A percentile compares a stretch with the other conserved stretches of the same genome.
These are phyloP conservation scores for Ophion ellenae DNA, from an alignment of 2,888 invertebrate genomes.

Conservation along the genomic window DNA sequence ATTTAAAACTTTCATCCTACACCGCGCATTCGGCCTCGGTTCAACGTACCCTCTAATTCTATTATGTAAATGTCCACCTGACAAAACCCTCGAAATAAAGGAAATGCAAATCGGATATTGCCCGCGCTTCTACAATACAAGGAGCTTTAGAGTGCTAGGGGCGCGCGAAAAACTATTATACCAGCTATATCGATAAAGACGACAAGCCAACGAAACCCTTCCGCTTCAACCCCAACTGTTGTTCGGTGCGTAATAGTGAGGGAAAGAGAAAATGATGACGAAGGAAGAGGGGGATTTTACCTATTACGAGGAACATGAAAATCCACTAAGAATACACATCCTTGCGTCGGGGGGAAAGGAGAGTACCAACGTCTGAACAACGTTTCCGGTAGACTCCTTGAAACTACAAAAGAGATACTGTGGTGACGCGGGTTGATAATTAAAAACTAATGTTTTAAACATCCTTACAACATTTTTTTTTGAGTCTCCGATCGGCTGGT, in stretches of 20 bases:
- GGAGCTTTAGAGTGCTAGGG: neutral
- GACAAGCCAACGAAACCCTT: slow-evolving; percentile 19
- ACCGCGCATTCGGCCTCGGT: neutral
- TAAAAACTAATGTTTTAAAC: neutral
- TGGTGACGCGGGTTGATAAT: neutral
- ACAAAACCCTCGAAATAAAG: neutral
- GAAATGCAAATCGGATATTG: slow-evolving; percentile 28
- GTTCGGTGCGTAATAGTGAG: neutral
- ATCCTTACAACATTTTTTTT: neutral
- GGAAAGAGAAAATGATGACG: slow-evolving; percentile 9
- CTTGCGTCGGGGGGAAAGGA: slow-evolving; percentile 26
- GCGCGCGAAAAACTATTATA: slow-evolving; percentile 11
- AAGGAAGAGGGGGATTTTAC: slow-evolving; percentile 3
- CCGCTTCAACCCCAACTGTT: neutral
- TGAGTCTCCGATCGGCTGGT: too few species aligned
- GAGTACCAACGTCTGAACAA: slow-evolving; percentile 35
- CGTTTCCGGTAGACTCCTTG: slow-evolving; percentile 17
- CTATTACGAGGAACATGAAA: slow-evolving; percentile 63
- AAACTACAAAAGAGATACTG: neutral
- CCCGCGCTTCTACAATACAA: neutral
- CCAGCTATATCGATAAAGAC: slow-evolving; percentile 26
- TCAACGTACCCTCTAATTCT: slow-evolving; percentile 25
- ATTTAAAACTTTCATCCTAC: neutral
- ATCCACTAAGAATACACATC: slow-evolving; percentile 62
- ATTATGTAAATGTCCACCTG: slow-evolving; percentile 1